Evolutionary conservation across 37 sponge, comb jelly and placozoan genomes (phyloP), one percentile per base, ranked within the genome.

Genomic region (Theonella swinhoei): DNA sequence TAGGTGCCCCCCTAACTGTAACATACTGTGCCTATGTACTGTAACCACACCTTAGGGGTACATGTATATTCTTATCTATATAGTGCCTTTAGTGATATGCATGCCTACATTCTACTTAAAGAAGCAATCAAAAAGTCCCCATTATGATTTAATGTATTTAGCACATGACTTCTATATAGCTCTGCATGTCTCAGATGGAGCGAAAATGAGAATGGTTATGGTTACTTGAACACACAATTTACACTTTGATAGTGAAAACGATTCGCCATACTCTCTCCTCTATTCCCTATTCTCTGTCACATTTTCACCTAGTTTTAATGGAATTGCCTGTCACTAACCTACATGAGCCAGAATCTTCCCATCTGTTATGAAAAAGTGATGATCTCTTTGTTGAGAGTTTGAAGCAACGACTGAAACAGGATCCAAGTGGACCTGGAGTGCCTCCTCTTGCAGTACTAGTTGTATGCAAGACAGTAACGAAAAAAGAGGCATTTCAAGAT

Each of bases 381-480:
- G 31, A 28, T 17, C 11, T 25, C 22, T 83, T 83, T 66, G 76
- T 83, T 14, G 70, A 54, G 32, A 25, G 40, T 9, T 38, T 87
- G 36, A 80, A 80, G 62, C 24, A 73, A 39, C 64, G 60, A 62
- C 42, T 87, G 38, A 20, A 24, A 14, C 36, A 64, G 31, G 88
- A 87, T 81, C 81, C 82, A 23, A 64, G 64, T 74, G 88, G 77
- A n/a, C 72, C 78, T 66, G 88, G 88, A 28, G 72, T 75, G 28
- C 76, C 81, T 36, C 88, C 88, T 24, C 41, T 87, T 17, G 88
- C 88, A n/a, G n/a, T n/a, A n/a, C n/a, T n/a, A 67, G 82, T 87
- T 63, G 62, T 71, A 3, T 89, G 84, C 72, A 89, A 71, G 34
- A 70, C 43, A 39, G 62, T 89, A 1, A 58, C 31, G 41, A 47